Evolutionary conservation across 2,888 invertebrate species (phyloP), one percentile per base, ranked within the genome.

Genomic region (Magallana nippona): DNA sequence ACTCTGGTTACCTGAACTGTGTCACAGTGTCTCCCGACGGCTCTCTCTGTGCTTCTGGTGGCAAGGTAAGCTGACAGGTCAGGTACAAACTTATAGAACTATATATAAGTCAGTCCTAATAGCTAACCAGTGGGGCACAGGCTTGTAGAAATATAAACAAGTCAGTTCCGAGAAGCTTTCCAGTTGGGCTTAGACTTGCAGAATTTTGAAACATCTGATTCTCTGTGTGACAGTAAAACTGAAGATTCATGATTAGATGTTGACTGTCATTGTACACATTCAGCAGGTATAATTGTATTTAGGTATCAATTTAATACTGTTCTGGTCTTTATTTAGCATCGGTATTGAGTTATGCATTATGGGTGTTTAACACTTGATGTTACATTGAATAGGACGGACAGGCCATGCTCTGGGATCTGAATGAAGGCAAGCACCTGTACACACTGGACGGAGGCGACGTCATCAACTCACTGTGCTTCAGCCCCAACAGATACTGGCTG

Each of bases 1-100:
- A 99, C 95, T 97, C 96, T 92, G 99, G 99, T 57, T 99, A 98
- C 95, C 95, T 99, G 94, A 99, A 99, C 95, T 98, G 98, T 57
- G 99, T 99, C 10, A 99, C 99, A 0, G 99, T 99, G 80, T 99
- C 99, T 79, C 99, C 99, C 91, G 99, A 99, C 95, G 99, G 99
- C 93, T 99, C 99, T 1, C 96, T 99, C 60, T 99, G 99, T 94
- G 99, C 99, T n/a, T 99, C 98, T 87, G 99, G 99, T 94, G 99
- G 99, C 94, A 99, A 99, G 95, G 96, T 96, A 94, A 87, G 89
- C 77, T 55, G 11, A 8, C 0, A 55, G 8, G 44, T 44, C 44
- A 8, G 3, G 44, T 44, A 44, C 8, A 44, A 5, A 44, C 10
- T 44, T 3, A 44, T 5, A 44, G 44, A 44, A 44, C 5, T 44